phyloP scores from a whole-genome alignment of 2,797 vertebrate genomes.

The Propithecus deckenii region DNA sequence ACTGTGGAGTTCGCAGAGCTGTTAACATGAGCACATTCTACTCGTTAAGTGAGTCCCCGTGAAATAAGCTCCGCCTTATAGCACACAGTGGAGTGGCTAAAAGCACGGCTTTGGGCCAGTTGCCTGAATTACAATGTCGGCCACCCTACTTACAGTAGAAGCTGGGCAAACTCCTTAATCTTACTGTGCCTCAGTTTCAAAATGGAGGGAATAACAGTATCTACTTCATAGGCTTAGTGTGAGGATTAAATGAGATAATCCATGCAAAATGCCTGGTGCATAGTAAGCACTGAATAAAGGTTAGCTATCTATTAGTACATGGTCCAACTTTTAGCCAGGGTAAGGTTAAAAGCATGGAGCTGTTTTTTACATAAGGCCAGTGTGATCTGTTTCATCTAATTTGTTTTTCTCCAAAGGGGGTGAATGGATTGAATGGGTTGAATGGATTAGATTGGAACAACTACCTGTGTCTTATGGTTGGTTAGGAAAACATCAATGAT shows the following conservation, averaged over 20 bases:
- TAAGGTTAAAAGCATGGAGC: background rate
- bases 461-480: background rate
- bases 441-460: background rate
- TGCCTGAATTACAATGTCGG: background rate
- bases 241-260: background rate
- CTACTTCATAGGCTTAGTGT: background rate
- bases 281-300: background rate
- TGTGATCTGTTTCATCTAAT: background rate
- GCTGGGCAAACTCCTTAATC: background rate
- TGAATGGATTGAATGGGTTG: background rate
- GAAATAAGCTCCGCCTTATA: background rate
- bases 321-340: background rate
- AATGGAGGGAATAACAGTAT: background rate
- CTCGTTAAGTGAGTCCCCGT: background rate
- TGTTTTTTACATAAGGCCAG: background rate
- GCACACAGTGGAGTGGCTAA: background rate
- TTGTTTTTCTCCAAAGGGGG: background rate
- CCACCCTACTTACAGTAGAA: background rate
- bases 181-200: background rate
- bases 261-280: background rate
- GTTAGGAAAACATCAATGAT: background rate
- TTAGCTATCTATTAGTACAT: background rate
- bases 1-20: background rate
- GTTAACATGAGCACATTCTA: background rate
- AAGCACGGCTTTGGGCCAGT: background rate